Base-by-base conservation (phyloP, 2,888 invertebrate species). In the Drosophila quinaria region DNA sequence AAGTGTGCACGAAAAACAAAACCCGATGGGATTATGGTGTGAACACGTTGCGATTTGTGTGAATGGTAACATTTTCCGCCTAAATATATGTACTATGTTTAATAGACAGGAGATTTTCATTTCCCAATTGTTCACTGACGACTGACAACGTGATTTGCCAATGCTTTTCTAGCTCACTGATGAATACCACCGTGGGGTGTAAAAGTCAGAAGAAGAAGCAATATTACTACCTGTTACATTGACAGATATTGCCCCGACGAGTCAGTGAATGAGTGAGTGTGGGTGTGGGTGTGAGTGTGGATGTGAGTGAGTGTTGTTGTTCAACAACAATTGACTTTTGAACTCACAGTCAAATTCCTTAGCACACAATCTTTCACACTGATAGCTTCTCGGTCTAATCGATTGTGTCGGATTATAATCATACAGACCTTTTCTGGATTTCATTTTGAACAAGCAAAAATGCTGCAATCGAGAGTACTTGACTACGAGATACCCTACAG, bases 21-120 rank as follows among this genome's bases (percentile, higher is more conserved):
- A n/a, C n/a, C n/a, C n/a, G n/a, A n/a, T n/a, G n/a, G n/a, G n/a
- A n/a, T n/a, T n/a, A n/a, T n/a, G n/a, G n/a, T n/a, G n/a, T n/a
- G n/a, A n/a, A n/a, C n/a, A n/a, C n/a, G n/a, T n/a, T n/a, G n/a
- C n/a, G n/a, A n/a, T n/a, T n/a, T n/a, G n/a, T n/a, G n/a, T n/a
- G n/a, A n/a, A n/a, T n/a, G n/a, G n/a, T n/a, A n/a, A n/a, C n/a
- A n/a, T n/a, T n/a, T n/a, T n/a, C n/a, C n/a, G n/a, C n/a, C n/a
- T n/a, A n/a, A n/a, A n/a, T n/a, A n/a, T n/a, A n/a, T n/a, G n/a
- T n/a, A n/a, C n/a, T n/a, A 60, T 76, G 52, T 63, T 60, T 64
- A 67, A 77, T 65, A 47, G 47, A 74, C 54, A 59, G 50, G 44
- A 68, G 56, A 74, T 78, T 63, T 68, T 37, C 62, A 79, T 72